Evolutionary conservation across 2,113 vertebrate genomes (phyloP), one percentile per base, ranked within the genome.

Genomic region (Poeciliopsis occidentalis): DNA sequence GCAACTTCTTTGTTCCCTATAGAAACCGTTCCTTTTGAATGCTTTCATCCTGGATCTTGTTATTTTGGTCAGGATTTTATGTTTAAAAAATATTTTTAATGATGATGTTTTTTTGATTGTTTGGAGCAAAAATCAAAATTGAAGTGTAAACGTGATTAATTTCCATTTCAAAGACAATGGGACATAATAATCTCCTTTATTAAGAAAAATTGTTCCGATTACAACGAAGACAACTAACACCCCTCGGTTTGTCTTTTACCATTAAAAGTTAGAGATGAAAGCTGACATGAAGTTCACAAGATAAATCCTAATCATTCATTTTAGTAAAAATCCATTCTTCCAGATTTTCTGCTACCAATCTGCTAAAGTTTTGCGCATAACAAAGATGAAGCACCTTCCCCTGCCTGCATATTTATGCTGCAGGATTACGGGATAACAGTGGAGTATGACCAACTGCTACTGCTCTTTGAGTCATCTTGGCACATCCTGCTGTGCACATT

Each of bases 371-470:
- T 24, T 61, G 70, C 60, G 62, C 60, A 62, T 75, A 69, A 24
- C 41, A 34, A 31, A 79, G 4, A 69, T 61, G 30, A 71, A 62
- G 62, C 62, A 69, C 60, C 30, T 73, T 29, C 31, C 47, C 69
- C 73, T n/a, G 54, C 60, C 54, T 69, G 65, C 12, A 4, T 47
- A 71, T 67, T 47, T 66, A 60, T 51, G 71, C 41, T 62, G 63
- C 19, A 31, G 72, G 73, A 68, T 69, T 34, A 64, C 70, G 61
- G 65, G 61, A 63, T 73, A 78, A 64, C 54, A 60, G 27, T 3
- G 51, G 29, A 71, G 65, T 81, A 63, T 85, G 85, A 85, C 85
- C 86, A 75, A 88, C 71, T 85, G 82, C 69, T 47, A 88, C 71
- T 85, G 82, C 69, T 47, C 71, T 44, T 44, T 67, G 74, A 88